Base-by-base conservation (phyloP, 2,797 vertebrate species). In the Paratrypauchen microcephalus region DNA sequence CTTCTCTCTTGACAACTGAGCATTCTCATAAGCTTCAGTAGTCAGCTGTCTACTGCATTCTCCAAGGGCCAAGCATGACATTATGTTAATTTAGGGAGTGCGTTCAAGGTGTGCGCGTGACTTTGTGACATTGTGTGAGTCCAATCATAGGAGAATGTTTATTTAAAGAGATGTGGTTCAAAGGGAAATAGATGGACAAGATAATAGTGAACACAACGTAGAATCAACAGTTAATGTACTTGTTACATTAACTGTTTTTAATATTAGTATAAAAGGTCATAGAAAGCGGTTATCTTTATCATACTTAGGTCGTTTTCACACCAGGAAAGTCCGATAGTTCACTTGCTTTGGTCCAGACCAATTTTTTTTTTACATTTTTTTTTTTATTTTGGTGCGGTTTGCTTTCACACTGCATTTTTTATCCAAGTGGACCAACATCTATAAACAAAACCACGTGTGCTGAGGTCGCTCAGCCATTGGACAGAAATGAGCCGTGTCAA, bases 1-100 rank as follows among this genome's bases (percentile, higher is more conserved):
- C 87, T 88, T 87, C 85, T 85, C 89, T 90, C 84, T 81, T 83
- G 88, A 86, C 89, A 94, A 92, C 86, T 91, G 74, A 87, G 87
- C 82, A 85, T 88, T 92, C 84, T 88, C 81, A 84, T 90, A 87
- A 90, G 91, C 85, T 89, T 83, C 84, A 80, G 84, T 90, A 94
- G 89, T 93, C 89, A 92, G 88, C 77, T 94, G 92, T 92, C 91
- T 92, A 91, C 86, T 90, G 93, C 91, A 92, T 91, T 92, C 90
- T 87, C 73, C 76, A 77, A 85, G 83, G 83, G 90, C 88, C 79
- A 86, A 55, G 80, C 84, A 77, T 87, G 83, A 86, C 78, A 86
- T 84, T 88, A 84, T 81, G 83, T 74, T 88, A 86, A 89, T 90
- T 86, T 82, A 74, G 57, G 71, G 72, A 83, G 69, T n/a, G 13